phyloP scores from a whole-genome alignment of 92 coral and sea anemone species.

The Epizoanthus scotinus region DNA sequence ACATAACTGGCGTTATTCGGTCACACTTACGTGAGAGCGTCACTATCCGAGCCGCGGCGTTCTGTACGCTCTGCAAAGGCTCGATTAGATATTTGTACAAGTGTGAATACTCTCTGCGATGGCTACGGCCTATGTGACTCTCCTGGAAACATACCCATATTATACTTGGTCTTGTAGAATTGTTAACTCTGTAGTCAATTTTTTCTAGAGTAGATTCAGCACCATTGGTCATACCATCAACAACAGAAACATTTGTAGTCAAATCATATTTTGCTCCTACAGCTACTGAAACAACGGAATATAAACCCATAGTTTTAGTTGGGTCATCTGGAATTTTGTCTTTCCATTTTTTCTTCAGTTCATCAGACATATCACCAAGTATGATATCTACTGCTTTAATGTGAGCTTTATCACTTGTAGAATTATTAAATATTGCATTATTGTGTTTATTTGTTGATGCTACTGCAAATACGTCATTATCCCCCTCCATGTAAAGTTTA shows the following conservation, averaged over 20 bases:
- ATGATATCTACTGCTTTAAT: conserved; percentile 59
- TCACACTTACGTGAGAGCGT: too few species aligned
- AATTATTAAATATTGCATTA: conserved; percentile 23
- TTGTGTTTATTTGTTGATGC: conserved; percentile 50
- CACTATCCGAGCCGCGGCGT: too few species aligned
- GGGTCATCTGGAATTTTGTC: conserved; percentile 59
- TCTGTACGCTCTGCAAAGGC: too few species aligned
- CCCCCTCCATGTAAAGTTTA: too few species aligned
- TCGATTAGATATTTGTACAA: too few species aligned
- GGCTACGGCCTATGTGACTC: too few species aligned
- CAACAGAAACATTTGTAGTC: conserved; percentile 58
- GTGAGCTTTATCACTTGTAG: conserved; percentile 55
- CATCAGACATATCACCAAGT: conserved; percentile 68
- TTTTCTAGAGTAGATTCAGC: conserved; percentile 61
- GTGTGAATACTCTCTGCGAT: conserved; percentile 50
- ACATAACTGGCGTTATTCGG: too few species aligned
- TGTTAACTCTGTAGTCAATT: conserved; percentile 64
- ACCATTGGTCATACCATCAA: conserved; percentile 79
- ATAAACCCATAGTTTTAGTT: conserved; percentile 68
- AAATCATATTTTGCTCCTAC: conserved; percentile 67
- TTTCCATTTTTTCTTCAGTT: conserved; percentile 53
- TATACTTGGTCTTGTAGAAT: conserved; percentile 65
- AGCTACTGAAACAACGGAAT: conserved; percentile 40
- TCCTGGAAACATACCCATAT: conserved; percentile 76
- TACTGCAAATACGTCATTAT: too few species aligned